phyloP scores from a whole-genome alignment of 2,888 invertebrate species.

The Dysmachus trigonus region DNA sequence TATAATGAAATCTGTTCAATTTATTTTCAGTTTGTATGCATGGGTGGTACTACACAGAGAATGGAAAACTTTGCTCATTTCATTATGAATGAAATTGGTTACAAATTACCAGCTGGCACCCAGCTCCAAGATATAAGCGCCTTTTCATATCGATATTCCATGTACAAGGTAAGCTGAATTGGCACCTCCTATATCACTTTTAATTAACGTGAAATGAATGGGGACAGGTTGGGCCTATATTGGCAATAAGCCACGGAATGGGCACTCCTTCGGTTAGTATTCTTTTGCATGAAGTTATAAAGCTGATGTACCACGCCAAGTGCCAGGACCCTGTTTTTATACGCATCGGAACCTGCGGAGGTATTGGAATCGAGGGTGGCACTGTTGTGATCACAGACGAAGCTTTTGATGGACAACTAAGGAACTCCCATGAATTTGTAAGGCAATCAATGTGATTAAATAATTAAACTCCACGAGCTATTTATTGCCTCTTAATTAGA shows the following conservation, averaged over 20 bases:
- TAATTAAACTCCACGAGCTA: neutral
- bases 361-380: conserved; percentile 90
- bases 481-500: conserved; percentile 66
- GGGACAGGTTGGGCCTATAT: conserved; percentile 61
- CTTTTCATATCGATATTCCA: conserved; percentile 91
- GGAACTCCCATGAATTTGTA: conserved; percentile 85
- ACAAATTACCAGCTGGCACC: conserved; percentile 88
- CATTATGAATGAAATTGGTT: conserved; percentile 89
- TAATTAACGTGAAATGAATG: neutral
- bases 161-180: conserved; percentile 83
- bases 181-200: neutral
- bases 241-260: conserved; percentile 84
- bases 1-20: neutral
- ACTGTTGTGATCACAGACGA: conserved; percentile 94
- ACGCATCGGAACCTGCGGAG: conserved; percentile 93
- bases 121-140: conserved; percentile 88
- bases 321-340: conserved; percentile 90
- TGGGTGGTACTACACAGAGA: conserved; percentile 94
- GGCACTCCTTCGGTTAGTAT: conserved; percentile 96
- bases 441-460: conserved; percentile 55
- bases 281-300: conserved; percentile 93
- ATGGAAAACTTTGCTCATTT: conserved; percentile 93
- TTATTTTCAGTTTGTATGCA: conserved; percentile 88
- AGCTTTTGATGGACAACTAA: conserved; percentile 87
- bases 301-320: conserved; percentile 92